Conservation (phyloP, 2,797 vertebrate species). For the Heteromormyrus szaboi region DNA sequence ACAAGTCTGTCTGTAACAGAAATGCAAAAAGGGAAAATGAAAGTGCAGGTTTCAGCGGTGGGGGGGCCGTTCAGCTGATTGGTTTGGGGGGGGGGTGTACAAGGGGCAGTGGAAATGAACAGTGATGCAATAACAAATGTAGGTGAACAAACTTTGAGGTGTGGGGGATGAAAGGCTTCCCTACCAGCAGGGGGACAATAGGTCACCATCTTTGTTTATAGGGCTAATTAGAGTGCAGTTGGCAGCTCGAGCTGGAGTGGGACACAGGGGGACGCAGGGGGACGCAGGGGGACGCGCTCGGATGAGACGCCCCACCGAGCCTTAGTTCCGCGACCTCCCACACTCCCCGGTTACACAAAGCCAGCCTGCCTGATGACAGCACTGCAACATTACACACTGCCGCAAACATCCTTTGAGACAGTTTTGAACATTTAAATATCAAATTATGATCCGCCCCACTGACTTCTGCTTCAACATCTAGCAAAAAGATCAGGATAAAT, state of each 20-base stretch:
- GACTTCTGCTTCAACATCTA: background rate
- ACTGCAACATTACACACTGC: background rate
- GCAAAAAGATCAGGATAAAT: background rate
- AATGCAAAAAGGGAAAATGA: background rate
- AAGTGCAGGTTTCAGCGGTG: background rate
- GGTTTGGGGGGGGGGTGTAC: background rate
- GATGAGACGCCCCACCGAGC: background rate
- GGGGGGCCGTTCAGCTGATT: background rate
- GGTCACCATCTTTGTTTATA: background rate
- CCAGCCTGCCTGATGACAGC: background rate
- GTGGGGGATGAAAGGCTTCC: background rate
- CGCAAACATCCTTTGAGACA: background rate
- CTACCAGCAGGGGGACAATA: background rate
- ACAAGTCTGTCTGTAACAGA: background rate
- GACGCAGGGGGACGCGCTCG: background rate
- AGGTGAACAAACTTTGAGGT: background rate
- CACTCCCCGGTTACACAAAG: background rate
- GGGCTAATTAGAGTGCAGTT: background rate
- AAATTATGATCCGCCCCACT: background rate
- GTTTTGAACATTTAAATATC: background rate
- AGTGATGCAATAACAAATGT: background rate
- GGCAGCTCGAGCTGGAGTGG: background rate
- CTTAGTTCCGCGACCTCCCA: background rate
- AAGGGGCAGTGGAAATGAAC: background rate
- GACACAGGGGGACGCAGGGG: background rate